Percentiles rank a stretch among this genome's conserved stretches.
Evolutionary conservation across 37 sponge, comb jelly and placozoan species (phyloP).

Genomic region (Halisarca cf. caerulea): DNA sequence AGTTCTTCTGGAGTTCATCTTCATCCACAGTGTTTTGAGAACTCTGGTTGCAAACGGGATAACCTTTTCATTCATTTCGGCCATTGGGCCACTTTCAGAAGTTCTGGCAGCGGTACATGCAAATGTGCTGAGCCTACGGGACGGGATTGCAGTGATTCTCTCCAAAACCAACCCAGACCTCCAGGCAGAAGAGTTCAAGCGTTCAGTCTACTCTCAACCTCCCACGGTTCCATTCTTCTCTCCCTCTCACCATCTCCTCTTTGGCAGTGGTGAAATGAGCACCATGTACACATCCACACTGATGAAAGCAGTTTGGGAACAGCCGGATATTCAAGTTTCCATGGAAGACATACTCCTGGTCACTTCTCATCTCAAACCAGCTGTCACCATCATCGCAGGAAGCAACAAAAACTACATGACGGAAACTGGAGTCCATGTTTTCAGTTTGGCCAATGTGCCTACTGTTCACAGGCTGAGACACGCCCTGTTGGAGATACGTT

Average conservation of each 20-base stretch:
- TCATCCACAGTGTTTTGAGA: conserved; percentile 3
- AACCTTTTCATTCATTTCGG: conserved; percentile 14
- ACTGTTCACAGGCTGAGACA: neutral
- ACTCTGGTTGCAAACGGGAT: neutral
- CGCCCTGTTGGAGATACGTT: conserved; percentile 8
- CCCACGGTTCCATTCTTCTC: neutral
- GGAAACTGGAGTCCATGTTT: neutral
- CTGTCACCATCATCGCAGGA: neutral
- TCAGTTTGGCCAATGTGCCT: neutral
- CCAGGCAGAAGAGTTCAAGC: too few species aligned
- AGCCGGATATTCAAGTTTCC: neutral
- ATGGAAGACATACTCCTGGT: conserved; percentile 9
- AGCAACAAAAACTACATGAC: neutral
- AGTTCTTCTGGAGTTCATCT: conserved; percentile 16
- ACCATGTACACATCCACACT: neutral
- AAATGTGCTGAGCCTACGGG: conserved; percentile 13
- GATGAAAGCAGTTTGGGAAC: conserved; percentile 3
- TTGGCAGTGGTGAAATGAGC: neutral
- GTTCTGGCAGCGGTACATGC: conserved; percentile 24
- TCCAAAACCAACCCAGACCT: conserved; percentile 2
- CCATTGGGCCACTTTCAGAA: conserved; percentile 15
- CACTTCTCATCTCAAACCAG: neutral
- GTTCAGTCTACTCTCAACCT: neutral
- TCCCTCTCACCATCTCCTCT: neutral
- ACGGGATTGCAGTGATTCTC: conserved; percentile 23